These are phyloP conservation scores for Vireo griseus DNA, from an alignment of 2,797 vertebrate genomes.

Conservation along the genomic window DNA sequence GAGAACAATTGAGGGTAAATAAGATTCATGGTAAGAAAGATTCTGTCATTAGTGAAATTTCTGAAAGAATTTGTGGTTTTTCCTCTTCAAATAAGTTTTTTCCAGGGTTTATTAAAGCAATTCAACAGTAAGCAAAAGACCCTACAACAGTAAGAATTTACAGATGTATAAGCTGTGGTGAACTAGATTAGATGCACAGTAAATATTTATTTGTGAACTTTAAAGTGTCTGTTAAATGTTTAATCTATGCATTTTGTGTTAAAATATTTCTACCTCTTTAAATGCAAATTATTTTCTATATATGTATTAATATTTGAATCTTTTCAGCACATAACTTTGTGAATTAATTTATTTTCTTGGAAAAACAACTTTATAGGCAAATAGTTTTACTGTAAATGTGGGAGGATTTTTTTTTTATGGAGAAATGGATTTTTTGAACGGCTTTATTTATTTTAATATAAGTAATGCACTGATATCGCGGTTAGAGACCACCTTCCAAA, in stretches of 20 bases:
- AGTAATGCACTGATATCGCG: accelerated
- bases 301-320: background rate
- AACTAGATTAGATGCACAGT: background rate
- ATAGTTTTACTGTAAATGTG: background rate
- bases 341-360: background rate
- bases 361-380: background rate
- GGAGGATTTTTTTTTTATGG: background rate
- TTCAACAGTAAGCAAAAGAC: background rate
- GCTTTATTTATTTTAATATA: background rate
- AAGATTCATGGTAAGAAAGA: slow-evolving; percentile 15
- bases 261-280: background rate
- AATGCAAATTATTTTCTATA: background rate
- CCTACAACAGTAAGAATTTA: background rate
- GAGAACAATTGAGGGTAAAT: slow-evolving; percentile 46
- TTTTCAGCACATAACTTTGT: background rate
- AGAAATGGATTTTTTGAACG: background rate
- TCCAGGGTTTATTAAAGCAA: background rate
- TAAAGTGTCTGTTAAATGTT: background rate
- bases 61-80: background rate
- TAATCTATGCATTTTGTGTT: background rate
- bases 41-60: slow-evolving; percentile 32
- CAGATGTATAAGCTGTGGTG: background rate
- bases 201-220: background rate
- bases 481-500: background rate
- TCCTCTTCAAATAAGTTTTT: background rate